Base-by-base conservation (phyloP, 2,888 invertebrate genomes). In the Eupeodes luniger region DNA sequence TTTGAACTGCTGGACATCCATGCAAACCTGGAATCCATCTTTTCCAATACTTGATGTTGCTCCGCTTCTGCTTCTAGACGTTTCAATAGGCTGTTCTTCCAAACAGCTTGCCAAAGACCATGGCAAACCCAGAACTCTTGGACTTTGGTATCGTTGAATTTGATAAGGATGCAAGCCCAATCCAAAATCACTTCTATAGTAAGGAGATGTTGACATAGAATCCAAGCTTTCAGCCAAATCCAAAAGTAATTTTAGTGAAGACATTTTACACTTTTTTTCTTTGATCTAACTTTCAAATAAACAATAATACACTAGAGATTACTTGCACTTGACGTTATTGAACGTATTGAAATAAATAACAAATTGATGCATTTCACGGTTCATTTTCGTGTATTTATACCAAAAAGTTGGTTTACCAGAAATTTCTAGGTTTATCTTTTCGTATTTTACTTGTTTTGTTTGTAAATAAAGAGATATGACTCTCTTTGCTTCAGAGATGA, bases 1-100 rank as follows among this genome's bases (percentile, higher is more conserved):
- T 14, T 94, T 93, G 91, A 96, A 97, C 90, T 96, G 96, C 91
- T 96, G 95, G 0, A 97, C 96, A 91, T 97, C 97, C 90, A 97
- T 93, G 90, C 95, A 95, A 14, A 96, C 95, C 91, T 96, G 95
- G 86, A 96, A 96, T 87, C 95, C 95, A 90, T 96, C 95, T 7
- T 95, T 95, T 90, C 95, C 95, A 36, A 94, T 72, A n/a, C 55
- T 78, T 11, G 86, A 69, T 7, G 62, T n/a, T 3, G 62, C 4
- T 47, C 27, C 11, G 12, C 6, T 4, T 1, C 27, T 27, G 27
- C 36, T n/a, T 2, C 57, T 61, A 5, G 47, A 9, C 19, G 57
- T 2, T 12, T 36, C 1, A 53, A 74, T 11, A 53, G 74, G 5
- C 51, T n/a, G 47, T n/a, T 82, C 81, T 5, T 11, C 70, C 51